Evolutionary conservation across 2,797 vertebrate genomes (phyloP).

Genomic region (Bradypus variegatus): DNA sequence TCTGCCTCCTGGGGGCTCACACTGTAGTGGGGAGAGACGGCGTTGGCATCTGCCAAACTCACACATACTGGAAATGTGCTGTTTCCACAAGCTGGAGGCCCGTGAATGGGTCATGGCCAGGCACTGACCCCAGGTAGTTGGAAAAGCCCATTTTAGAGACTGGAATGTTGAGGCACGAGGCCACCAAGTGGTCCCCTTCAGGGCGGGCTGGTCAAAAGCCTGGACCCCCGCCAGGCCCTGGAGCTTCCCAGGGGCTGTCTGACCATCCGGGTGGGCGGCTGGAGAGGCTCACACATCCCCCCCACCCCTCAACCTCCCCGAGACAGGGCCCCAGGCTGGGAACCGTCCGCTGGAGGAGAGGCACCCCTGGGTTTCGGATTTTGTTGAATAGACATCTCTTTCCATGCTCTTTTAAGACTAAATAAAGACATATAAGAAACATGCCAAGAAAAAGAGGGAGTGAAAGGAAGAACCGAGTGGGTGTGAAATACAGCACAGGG

Average conservation of each 20-base stretch:
- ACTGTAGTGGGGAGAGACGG: not conserved
- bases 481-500: not conserved
- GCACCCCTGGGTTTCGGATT: not conserved
- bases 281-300: not conserved
- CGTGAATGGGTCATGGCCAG: not conserved
- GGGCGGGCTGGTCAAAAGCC: not conserved
- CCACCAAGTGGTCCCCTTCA: not conserved
- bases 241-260: not conserved
- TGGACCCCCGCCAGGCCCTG: not conserved
- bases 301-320: not conserved
- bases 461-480: not conserved
- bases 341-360: not conserved
- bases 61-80: not conserved
- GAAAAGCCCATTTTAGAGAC: not conserved
- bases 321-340: not conserved
- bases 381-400: not conserved
- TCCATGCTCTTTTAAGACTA: not conserved
- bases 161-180: not conserved
- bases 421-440: constrained; percentile 30
- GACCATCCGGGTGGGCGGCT: accelerated
- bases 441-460: not conserved
- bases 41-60: not conserved
- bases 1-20: not conserved
- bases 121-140: not conserved
- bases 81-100: not conserved